Base-by-base conservation (phyloP, 2,888 invertebrate species). In the Dorcus hopei region DNA sequence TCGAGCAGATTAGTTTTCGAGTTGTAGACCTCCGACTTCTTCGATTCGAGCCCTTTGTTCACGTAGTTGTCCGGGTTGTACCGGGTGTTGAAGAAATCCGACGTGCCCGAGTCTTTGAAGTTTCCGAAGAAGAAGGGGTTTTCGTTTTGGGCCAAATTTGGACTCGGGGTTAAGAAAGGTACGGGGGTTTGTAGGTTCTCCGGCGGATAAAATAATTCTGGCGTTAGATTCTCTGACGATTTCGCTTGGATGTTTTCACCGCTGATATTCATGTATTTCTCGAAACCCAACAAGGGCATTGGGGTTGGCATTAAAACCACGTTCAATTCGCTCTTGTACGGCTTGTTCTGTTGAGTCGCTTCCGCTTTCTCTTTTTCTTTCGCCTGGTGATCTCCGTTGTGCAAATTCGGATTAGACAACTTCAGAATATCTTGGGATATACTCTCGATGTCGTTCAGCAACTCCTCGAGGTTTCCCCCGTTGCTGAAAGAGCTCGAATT, bases 391-490 rank as follows among this genome's bases (percentile, higher is more conserved):
- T 56, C 56, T 1, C 38, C 55, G 14, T 56, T 55, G 48, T 40
- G 52, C 49, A 59, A 59, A 52, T 59, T 56, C 9, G 62, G 51
- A 50, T 65, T 68, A 3, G 71, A 68, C 14, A 74, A 66, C 49
- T 70, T 69, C 47, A 75, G 59, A 48, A 76, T 76, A 54, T 76
- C 79, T 62, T 77, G 74, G 1, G 83, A 83, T 54, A 84, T 80
- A 0, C 84, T 82, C 71, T 87, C 86, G 5, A 88, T 87, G 61
- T 89, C 88, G 58, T 87, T 85, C 0, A 89, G 76, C 45, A 89
- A 76, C 61, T 88, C 86, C 66, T 89, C 88, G 42, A 89, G 78
- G 70, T 88, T 88, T 0, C 87, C 87, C 0, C 77, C 78, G 55
- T 76, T 77, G 38, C 74, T 77, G 54, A 77, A 77, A 7, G 74